These are phyloP conservation scores for Neolamprologus caudopunctatus DNA, from an alignment of 2,113 vertebrate genomes.

Conservation along the genomic window DNA sequence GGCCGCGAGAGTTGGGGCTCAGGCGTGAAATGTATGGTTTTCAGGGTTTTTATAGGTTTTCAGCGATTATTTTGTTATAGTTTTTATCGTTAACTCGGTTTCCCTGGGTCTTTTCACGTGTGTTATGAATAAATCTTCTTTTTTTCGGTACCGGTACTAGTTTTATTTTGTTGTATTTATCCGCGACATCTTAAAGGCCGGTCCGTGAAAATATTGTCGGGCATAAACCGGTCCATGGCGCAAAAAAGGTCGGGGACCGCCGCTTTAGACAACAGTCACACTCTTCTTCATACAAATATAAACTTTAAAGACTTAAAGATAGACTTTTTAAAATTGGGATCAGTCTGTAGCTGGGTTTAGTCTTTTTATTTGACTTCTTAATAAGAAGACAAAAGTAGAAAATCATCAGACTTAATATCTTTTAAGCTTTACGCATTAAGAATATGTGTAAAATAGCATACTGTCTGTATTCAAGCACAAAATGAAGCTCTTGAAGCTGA, in stretches of 20 bases:
- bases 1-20: neutral
- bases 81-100: accelerated
- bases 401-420: neutral
- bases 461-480: neutral
- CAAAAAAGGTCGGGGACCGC: accelerated
- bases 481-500: neutral
- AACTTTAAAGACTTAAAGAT: neutral
- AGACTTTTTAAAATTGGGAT: accelerated
- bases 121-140: neutral
- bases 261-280: neutral
- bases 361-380: neutral
- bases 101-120: accelerated
- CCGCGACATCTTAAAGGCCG: neutral
- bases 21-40: neutral
- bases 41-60: accelerated
- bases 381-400: neutral
- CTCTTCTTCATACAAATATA: neutral
- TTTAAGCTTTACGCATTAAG: neutral
- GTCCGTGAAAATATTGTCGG: accelerated
- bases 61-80: accelerated
- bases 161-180: neutral
- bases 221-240: accelerated
- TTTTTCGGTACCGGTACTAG: neutral
- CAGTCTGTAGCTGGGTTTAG: accelerated
- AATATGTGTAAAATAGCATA: neutral